Percentiles rank a stretch among this genome's conserved stretches.
phyloP scores from a whole-genome alignment of 2,888 invertebrate species.

The Ectemnius continuus region DNA sequence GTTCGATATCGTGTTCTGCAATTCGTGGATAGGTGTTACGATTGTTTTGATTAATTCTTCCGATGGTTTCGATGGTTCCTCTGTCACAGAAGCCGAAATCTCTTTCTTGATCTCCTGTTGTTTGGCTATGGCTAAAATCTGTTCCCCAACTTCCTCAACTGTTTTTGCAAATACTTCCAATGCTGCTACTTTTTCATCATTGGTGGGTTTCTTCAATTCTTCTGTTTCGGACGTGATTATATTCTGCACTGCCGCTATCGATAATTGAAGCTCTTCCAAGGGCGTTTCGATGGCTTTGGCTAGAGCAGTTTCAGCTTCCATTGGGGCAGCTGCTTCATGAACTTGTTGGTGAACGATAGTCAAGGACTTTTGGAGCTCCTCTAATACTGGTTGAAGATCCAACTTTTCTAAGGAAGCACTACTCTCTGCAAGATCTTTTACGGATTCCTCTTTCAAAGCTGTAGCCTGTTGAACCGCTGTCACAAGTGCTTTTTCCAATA shows the following conservation, averaged over 20 bases:
- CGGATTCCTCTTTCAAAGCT: conserved; percentile 3
- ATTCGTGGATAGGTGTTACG: conserved; percentile 32
- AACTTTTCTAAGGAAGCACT: conserved; percentile 21
- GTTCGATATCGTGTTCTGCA: conserved; percentile 37
- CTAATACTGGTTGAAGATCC: conserved; percentile 46
- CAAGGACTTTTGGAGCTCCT: conserved; percentile 63
- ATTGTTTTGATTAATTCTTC: conserved; percentile 31
- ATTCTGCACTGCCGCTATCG: conserved; percentile 43
- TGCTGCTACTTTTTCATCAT: conserved; percentile 49
- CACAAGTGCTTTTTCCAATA: conserved; percentile 42
- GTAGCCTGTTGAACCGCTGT: conserved; percentile 26
- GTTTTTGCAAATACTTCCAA: conserved; percentile 75
- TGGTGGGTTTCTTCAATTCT: conserved; percentile 10
- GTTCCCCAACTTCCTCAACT: conserved; percentile 38
- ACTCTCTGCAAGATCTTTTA: neutral
- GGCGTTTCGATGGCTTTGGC: conserved; percentile 27
- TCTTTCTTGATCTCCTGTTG: conserved; percentile 21
- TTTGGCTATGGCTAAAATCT: conserved; percentile 21
- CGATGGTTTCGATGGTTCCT: neutral
- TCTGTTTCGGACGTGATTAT: conserved; percentile 16
- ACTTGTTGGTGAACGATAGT: conserved; percentile 58
- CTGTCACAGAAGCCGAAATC: neutral
- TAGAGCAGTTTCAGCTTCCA: neutral
- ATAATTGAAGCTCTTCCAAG: conserved; percentile 35
- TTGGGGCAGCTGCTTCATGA: neutral